Conservation (phyloP, 2,113 vertebrate genomes). For the Seriola rivoliana region DNA sequence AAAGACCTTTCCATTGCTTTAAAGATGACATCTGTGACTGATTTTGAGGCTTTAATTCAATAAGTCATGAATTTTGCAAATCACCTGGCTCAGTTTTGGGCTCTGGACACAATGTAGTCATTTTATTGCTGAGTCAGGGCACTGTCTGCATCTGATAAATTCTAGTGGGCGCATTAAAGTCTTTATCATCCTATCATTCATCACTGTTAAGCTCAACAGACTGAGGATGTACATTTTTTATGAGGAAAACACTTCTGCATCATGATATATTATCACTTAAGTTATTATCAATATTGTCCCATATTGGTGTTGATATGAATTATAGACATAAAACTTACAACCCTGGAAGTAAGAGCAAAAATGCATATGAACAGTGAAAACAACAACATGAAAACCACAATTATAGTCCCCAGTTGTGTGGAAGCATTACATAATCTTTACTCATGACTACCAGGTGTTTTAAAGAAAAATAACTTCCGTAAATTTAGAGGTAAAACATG, state of each 20-base stretch:
- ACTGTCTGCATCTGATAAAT: slow-evolving; percentile 51
- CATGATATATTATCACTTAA: neutral
- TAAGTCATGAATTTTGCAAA: slow-evolving; percentile 38
- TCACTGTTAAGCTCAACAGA: slow-evolving; percentile 33
- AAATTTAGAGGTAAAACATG: neutral
- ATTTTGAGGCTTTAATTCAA: slow-evolving; percentile 46
- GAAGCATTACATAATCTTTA: neutral
- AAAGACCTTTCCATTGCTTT: neutral
- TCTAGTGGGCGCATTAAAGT: slow-evolving; percentile 42
- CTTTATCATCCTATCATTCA: slow-evolving; percentile 55
- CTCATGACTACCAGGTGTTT: neutral
- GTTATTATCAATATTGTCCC: neutral
- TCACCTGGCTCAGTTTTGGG: slow-evolving; percentile 2
- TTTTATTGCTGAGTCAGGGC: slow-evolving; percentile 67
- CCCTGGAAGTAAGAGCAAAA: neutral
- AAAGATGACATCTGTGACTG: slow-evolving; percentile 10
- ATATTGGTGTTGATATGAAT: neutral
- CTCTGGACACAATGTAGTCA: neutral
- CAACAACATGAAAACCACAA: neutral
- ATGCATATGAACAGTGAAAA: neutral
- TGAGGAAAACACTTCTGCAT: slow-evolving; percentile 11
- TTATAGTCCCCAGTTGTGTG: neutral
- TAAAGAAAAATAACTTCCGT: neutral
- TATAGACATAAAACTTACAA: neutral
- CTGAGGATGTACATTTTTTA: slow-evolving; percentile 1